These are phyloP conservation scores for Patiria pectinifera DNA, from an alignment of 53 echinoderm and acorn worm species.

Conservation along the genomic window DNA sequence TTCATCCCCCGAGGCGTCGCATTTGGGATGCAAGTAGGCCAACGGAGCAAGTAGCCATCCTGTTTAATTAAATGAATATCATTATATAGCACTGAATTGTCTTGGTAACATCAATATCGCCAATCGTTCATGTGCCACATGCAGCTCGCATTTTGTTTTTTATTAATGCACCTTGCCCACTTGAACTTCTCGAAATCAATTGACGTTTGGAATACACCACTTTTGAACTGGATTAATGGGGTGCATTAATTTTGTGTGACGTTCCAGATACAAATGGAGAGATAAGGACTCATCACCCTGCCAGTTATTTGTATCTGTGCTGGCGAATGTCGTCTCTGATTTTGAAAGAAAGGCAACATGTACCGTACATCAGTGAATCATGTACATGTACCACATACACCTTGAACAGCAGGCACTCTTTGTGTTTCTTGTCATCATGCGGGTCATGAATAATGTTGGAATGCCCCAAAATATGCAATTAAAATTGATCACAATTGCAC, in stretches of 20 bases:
- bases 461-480: no score
- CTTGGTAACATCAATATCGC: background rate
- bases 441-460: no score
- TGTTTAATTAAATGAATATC: background rate
- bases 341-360: background rate
- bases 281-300: no score
- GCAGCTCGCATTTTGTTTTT: background rate
- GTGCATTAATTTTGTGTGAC: no score
- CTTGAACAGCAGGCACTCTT: no score
- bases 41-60: background rate
- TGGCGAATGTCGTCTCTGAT: background rate
- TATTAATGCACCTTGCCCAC: background rate
- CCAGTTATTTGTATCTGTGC: background rate
- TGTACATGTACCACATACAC: no score
- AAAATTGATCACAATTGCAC: no score
- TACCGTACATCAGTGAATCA: background rate
- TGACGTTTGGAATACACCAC: background rate
- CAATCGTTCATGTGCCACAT: background rate
- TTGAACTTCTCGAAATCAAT: background rate
- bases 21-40: background rate
- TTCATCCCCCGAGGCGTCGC: background rate
- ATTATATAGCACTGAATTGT: background rate
- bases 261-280: no score
- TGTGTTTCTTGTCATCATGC: no score
- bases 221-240: no score